Base-by-base conservation (phyloP, 2,888 invertebrate species). In the Protophormia terraenovae region DNA sequence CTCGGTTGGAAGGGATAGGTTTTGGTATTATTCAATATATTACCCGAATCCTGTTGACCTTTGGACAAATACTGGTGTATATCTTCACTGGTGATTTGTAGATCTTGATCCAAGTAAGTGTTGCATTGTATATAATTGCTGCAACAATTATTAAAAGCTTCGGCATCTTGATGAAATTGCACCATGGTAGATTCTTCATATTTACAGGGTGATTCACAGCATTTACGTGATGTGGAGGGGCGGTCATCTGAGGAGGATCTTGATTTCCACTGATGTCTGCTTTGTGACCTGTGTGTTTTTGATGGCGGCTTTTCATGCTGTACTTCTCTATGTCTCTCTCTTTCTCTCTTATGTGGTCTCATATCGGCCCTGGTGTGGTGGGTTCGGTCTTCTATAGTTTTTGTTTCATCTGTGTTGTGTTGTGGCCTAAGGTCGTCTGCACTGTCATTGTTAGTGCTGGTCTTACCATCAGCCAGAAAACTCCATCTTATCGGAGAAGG, bases 401-500 rank as follows among this genome's bases (percentile, higher is more conserved):
- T 60, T 4, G 12, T 19, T 2, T 24, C 41, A n/a, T 19, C 71
- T 62, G 58, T 64, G 45, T n/a, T 69, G 67, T 79, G 86, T 35
- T 64, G 67, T 58, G 85, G 71, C 69, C 77, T 55, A 5, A 83
- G 29, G 35, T 76, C 53, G 38, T 66, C 66, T 58, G 41, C 58
- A 53, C 76, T 85, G 75, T 38, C 22, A 62, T 71, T 80, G 72
- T 80, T n/a, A 71, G 60, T 0, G 89, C 87, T 16, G 88, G 92
- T 91, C 41, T 91, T 91, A 53, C 90, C 91, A 76, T 92, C 92
- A 62, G 93, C 92, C 41, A 93, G 86, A 81, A 93, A 93, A 66
- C 92, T 93, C 93, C 93, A 93, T 84, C 93, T 91, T 47, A 93
- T 93, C 64, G 93, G 93, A 35, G 93, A 93, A 4, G 93, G 92